Evolutionary conservation across 2,888 invertebrate genomes (phyloP).

Genomic region (Hartigia nigra): DNA sequence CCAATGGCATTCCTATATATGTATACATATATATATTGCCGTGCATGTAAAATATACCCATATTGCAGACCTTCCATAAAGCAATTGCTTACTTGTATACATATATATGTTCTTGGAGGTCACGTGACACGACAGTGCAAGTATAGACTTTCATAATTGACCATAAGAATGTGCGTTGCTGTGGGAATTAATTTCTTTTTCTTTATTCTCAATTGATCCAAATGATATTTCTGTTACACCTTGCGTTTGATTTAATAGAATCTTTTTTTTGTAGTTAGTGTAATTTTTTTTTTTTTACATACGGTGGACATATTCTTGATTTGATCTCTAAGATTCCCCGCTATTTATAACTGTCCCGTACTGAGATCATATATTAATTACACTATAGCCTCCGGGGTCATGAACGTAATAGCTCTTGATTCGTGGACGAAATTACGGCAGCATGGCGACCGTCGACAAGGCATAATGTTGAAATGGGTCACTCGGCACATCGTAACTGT

Average conservation of each 20-base stretch:
- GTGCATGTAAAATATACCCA: too few relatives aligned
- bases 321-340: not conserved
- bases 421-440: not conserved
- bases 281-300: not conserved
- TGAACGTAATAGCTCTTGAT: not conserved
- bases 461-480: constrained; percentile 30
- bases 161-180: not conserved
- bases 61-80: too few relatives aligned
- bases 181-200: not conserved
- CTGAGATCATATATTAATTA: not conserved
- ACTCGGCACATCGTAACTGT: constrained; percentile 32
- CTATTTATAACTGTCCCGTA: not conserved
- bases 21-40: not conserved
- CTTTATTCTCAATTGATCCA: not conserved
- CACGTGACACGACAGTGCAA: not conserved
- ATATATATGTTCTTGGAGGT: not conserved
- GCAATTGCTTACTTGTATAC: too few relatives aligned
- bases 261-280: not conserved
- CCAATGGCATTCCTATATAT: constrained; percentile 23
- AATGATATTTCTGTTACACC: not conserved
- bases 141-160: not conserved
- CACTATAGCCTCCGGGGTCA: not conserved
- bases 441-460: not conserved
- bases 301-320: not conserved
- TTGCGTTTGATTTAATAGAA: not conserved